phyloP scores from a whole-genome alignment of 1,140 invertebrate genomes.

The Lordiphosa mommai region DNA sequence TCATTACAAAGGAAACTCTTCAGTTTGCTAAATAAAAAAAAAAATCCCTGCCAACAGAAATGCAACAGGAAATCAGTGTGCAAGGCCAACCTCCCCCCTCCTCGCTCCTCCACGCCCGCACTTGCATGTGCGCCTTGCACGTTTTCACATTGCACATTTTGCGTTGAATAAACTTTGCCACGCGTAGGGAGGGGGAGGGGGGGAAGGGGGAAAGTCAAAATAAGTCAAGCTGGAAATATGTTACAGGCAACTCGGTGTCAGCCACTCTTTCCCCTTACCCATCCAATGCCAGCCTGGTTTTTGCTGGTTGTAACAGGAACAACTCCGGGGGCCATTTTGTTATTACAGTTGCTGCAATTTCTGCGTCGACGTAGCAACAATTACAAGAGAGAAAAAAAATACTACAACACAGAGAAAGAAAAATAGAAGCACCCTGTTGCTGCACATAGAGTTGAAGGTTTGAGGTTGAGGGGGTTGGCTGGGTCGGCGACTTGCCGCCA shows the following conservation, averaged over 20 bases:
- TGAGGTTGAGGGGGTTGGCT: conserved; percentile 11
- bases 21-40: background rate
- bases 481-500: conserved; percentile 50
- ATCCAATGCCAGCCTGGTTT: conserved; percentile 2
- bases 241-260: conserved; percentile 22
- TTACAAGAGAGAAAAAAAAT: conserved; percentile 42
- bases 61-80: conserved; percentile 72
- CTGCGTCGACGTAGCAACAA: conserved; percentile 59
- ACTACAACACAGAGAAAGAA: conserved; percentile 26
- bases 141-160: conserved; percentile 64
- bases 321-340: conserved; percentile 69
- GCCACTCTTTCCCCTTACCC: background rate
- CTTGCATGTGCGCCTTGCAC: conserved; percentile 22
- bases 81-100: conserved; percentile 28
- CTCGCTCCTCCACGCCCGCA: background rate
- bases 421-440: conserved; percentile 50
- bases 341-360: conserved; percentile 74
- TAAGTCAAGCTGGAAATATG: conserved; percentile 70
- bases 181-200: background rate
- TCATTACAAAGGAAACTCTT: conserved; percentile 22
- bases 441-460: background rate
- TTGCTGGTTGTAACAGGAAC: conserved; percentile 35
- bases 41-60: conserved; percentile 23
- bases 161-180: conserved; percentile 70
- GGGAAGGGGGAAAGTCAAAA: conserved; percentile 54